Base-by-base conservation (phyloP, 2,888 invertebrate species). In the Kryphioiulus occultus region DNA sequence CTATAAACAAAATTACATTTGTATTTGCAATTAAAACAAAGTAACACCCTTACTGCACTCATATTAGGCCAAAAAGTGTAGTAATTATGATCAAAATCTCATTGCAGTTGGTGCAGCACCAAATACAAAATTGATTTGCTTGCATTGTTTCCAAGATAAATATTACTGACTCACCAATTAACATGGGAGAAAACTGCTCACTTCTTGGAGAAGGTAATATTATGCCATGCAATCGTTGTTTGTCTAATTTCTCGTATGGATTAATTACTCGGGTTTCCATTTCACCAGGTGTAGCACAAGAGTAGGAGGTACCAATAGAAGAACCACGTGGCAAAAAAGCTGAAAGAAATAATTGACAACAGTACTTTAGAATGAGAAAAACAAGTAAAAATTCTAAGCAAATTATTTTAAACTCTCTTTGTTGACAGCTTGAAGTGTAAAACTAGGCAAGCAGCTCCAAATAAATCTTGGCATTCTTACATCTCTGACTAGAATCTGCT, bases 401-500 rank as follows among this genome's bases (percentile, higher is more conserved):
- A n/a, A n/a, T n/a, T n/a, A n/a, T n/a, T n/a, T n/a, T n/a, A n/a
- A n/a, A n/a, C n/a, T n/a, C n/a, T n/a, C n/a, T n/a, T n/a, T n/a
- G n/a, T n/a, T n/a, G n/a, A n/a, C n/a, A n/a, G n/a, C n/a, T n/a
- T n/a, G n/a, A n/a, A n/a, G n/a, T 30, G 22, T 78, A 78, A n/a
- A 26, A 10, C 9, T 78, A 26, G 22, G 30, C 30, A 78, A 15
- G 15, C 78, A 78, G 22, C 78, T 78, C 78, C 17, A 78, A 78
- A 78, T 26, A 19, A 10, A 78, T 15, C 9, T 22, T 22, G 5
- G 3, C 26, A 68, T 7, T 68, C 84, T 84, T 87, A 87, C 87
- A 35, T 83, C 83, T 87, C 35, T 87, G 87, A 87, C 87, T 87
- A 87, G 87, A 47, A 35, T 87, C 87, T 26, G 35, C 15, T 19